Percentiles rank a stretch among this genome's conserved stretches.
These are phyloP conservation scores for Nomada ruficornis DNA, from an alignment of 2,888 invertebrate species.

Conservation along the genomic window DNA sequence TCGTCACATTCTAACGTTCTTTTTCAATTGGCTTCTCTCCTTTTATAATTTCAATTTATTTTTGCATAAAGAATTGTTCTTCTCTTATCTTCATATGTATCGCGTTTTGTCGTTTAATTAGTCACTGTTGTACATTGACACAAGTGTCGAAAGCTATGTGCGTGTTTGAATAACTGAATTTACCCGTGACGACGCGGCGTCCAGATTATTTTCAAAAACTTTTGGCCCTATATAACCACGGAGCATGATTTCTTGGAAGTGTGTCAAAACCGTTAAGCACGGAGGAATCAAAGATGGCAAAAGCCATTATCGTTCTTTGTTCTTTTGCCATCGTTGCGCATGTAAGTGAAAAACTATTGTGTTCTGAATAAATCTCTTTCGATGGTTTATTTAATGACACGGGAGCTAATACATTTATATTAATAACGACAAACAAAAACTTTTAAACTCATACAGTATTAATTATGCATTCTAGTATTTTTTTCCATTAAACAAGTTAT, in stretches of 20 bases:
- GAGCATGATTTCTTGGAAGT: neutral
- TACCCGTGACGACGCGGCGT: neutral
- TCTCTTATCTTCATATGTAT: too few relatives aligned
- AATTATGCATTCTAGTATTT: neutral
- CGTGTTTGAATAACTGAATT: slow-evolving; percentile 6
- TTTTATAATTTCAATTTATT: too few relatives aligned
- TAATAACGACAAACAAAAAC: too few relatives aligned
- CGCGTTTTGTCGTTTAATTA: slow-evolving; percentile 1
- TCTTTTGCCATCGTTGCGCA: slow-evolving; percentile 44
- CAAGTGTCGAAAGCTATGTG: slow-evolving; percentile 60
- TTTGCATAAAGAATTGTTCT: too few relatives aligned
- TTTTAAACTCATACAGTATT: too few relatives aligned
- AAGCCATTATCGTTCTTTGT: slow-evolving; percentile 58
- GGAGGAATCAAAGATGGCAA: slow-evolving; percentile 62
- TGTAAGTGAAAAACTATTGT: slow-evolving; percentile 63
- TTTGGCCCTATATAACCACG: slow-evolving; percentile 44
- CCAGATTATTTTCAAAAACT: neutral
- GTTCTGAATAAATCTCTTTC: neutral
- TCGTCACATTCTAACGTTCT: too few relatives aligned
- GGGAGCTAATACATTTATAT: neutral
- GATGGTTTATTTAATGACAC: neutral
- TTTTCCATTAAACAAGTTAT: neutral
- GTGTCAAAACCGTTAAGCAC: neutral
- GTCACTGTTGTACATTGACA: slow-evolving; percentile 57
- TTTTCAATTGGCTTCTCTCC: too few relatives aligned